Base-by-base conservation (phyloP, 2,797 vertebrate genomes). In the Gobio occitaniae region DNA sequence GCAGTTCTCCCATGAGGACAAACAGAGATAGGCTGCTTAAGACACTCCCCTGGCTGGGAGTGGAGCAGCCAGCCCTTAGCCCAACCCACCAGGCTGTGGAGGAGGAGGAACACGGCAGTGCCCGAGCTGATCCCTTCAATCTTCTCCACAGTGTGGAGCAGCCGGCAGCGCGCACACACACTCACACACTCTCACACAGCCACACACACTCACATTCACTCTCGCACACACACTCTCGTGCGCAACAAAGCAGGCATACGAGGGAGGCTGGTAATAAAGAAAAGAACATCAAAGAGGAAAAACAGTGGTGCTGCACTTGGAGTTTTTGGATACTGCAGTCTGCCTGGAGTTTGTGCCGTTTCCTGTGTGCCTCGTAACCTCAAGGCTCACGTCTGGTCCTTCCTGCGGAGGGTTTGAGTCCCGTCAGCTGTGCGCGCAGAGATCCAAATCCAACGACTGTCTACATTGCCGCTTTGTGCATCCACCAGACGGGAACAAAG, bases 101-200 rank as follows among this genome's bases (percentile, higher is more conserved):
- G 92, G 93, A 87, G 96, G 95, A 94, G 97, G 95, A 96, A 95
- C 96, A 90, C 94, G 92, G 95, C 95, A 95, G 94, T 94, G 95
- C 94, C 94, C 95, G 93, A 96, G 96, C 95, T 95, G 90, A 97
- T 95, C 96, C 95, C 94, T 90, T 93, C 92, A 92, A 96, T 94
- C 96, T 95, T 95, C 95, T 94, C 94, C 96, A 95, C 95, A 96
- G 94, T 95, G 96, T 94, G 93, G 96, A 95, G 95, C 96, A 97
- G 96, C 96, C 96, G 94, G 95, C 78, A 68, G 83, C 80, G 86
- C 78, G 52, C 89, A 80, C 86, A 74, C 80, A 84, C 86, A 66
- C 76, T 88, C 86, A 61, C 82, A 76, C 88, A 83, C 82, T 78
- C 76, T 76, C 83, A 83, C 82, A 80, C 82, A 78, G 68, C 21